Base-by-base conservation (phyloP, 2,797 vertebrate genomes). In the Thunnus albacares region DNA sequence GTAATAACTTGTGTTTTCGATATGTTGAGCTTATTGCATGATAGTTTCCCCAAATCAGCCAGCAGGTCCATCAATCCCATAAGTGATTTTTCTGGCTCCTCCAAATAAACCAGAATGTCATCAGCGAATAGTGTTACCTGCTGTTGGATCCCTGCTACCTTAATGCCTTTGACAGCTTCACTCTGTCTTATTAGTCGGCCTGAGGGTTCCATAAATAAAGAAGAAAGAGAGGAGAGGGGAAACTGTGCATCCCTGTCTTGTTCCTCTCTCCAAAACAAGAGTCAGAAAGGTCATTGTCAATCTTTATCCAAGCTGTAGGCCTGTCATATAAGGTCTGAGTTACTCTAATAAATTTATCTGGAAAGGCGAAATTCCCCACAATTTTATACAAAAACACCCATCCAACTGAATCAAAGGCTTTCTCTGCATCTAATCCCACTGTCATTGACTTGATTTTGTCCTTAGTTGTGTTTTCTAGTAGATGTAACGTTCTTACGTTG, bases 1-100 rank as follows among this genome's bases (percentile, higher is more conserved):
- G 55, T 69, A 26, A 86, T 43, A 5, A 60, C 45, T 14, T 81
- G 62, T 3, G 66, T 75, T 71, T 78, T 83, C 8, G 30, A 28
- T 4, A 79, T 30, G 24, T 69, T 80, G 15, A 67, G 5, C 33
- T 72, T 76, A 15, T 76, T 68, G 7, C 68, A 28, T 26, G 52
- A 70, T 10, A 68, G 4, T 18, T 22, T 67, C 2, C 67, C 75
- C 65, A 52, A 71, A 9, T 20, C 30, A 1, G 20, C 17, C 4
- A 67, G 4, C 2, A 47, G 0, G 2, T 3, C 18, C 58, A 81
- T 67, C 13, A 75, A 5, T 45, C 69, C 11, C 2, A 5, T 4
- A 13, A 85, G 41, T n/a, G 47, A 72, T 12, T 20, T 11, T 8
- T 53, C 51, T 0, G 70, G 69, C 1, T 87, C 22, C 7, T 4